Conservation (phyloP, 2,113 vertebrate species). For the Mormyrus lacerda region DNA sequence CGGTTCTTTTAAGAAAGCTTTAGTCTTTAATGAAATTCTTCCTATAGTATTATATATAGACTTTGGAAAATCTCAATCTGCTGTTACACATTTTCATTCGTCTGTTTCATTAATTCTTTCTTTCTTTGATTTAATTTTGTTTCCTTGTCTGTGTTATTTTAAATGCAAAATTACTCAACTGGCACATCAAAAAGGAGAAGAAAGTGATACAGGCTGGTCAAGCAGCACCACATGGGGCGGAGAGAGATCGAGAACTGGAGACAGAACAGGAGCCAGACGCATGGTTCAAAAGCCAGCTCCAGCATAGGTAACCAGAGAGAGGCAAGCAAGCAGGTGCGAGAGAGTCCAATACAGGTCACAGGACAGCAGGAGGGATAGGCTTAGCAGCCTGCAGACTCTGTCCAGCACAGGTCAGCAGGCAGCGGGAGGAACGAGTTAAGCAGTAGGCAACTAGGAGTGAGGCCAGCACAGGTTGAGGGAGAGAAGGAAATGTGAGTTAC, state of each 20-base stretch:
- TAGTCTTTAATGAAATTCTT: not conserved
- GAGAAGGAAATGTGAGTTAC: not conserved
- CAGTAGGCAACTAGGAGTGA: not conserved
- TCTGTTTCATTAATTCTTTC: not conserved
- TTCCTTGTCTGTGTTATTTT: not conserved
- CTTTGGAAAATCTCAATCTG: not conserved
- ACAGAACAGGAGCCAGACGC: not conserved
- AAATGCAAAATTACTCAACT: not conserved
- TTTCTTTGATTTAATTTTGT: too few relatives aligned
- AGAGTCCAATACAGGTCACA: not conserved
- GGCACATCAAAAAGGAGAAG: not conserved
- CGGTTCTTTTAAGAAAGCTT: conserved; percentile 1
- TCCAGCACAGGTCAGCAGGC: not conserved
- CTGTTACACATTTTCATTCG: not conserved
- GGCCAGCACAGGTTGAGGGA: not conserved
- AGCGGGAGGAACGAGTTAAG: not conserved
- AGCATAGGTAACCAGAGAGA: not conserved
- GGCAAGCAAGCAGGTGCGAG: not conserved
- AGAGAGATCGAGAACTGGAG: not conserved
- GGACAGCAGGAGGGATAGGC: not conserved
- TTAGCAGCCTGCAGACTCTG: not conserved
- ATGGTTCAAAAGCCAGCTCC: not conserved
- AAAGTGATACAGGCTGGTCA: not conserved
- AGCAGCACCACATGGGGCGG: not conserved
- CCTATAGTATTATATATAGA: not conserved